Evolutionary conservation across 2,113 vertebrate genomes (phyloP).

Genomic region (Geococcyx californianus): DNA sequence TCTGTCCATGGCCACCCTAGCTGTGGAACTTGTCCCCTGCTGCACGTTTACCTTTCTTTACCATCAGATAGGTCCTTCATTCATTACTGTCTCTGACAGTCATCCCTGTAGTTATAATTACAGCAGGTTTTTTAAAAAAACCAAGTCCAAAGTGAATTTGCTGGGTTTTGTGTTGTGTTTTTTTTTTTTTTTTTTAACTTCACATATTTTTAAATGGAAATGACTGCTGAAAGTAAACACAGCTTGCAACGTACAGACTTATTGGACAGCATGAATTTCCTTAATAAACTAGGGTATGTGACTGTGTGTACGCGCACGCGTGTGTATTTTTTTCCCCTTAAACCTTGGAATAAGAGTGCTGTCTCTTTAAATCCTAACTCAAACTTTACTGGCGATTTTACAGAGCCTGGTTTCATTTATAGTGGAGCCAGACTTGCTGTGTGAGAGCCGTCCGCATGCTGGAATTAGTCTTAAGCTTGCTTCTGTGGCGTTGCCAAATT

Average conservation of each 20-base stretch:
- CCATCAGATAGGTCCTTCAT: background rate
- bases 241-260: conserved; percentile 66
- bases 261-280: conserved; percentile 57
- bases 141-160: conserved; percentile 53
- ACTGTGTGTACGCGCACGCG: background rate
- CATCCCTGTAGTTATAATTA: conserved; percentile 12
- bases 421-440: conserved; percentile 89
- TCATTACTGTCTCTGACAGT: background rate
- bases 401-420: conserved; percentile 93
- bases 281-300: conserved; percentile 40
- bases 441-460: conserved; percentile 86
- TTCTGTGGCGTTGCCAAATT: conserved; percentile 87
- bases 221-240: conserved; percentile 67
- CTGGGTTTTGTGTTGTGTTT: too few species aligned
- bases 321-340: background rate
- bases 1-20: background rate
- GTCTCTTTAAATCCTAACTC: conserved; percentile 85
- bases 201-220: conserved; percentile 34
- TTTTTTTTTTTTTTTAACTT: background rate
- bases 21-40: background rate
- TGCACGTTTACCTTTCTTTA: background rate
- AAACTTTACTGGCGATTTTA: conserved; percentile 86
- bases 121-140: conserved; percentile 12
- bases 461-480: conserved; percentile 87
- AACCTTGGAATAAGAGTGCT: conserved; percentile 65